Evolutionary conservation across 2,113 vertebrate species (phyloP).

Genomic region (Pangasianodon hypophthalmus): DNA sequence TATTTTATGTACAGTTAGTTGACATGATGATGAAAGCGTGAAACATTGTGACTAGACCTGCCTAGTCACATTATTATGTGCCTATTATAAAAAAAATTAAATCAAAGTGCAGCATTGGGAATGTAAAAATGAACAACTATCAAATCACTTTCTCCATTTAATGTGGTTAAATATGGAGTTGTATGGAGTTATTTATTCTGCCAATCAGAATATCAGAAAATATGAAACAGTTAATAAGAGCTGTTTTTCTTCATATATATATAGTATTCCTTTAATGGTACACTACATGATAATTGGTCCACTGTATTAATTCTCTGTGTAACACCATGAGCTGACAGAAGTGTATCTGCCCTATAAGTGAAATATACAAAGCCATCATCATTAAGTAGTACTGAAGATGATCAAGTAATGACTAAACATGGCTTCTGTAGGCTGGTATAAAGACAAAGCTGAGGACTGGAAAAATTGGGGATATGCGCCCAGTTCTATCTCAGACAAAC

Average conservation of each 20-base stretch:
- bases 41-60: background rate
- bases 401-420: background rate
- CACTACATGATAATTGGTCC: background rate
- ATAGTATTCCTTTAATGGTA: background rate
- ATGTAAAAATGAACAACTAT: background rate
- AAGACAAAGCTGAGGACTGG: background rate
- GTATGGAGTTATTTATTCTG: background rate
- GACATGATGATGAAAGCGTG: background rate
- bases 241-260: background rate
- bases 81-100: background rate
- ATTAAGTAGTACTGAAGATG: background rate
- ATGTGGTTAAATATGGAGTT: background rate
- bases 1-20: background rate
- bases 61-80: background rate
- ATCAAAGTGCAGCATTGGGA: background rate
- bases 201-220: background rate
- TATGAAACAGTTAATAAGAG: background rate
- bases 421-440: background rate
- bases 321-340: background rate
- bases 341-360: background rate
- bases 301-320: background rate
- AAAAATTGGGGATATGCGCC: background rate
- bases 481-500: background rate
- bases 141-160: background rate
- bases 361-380: background rate